Evolutionary conservation across 2,113 vertebrate species (phyloP), one percentile per base, ranked within the genome.

Genomic region (Opisthocomus hoazin): DNA sequence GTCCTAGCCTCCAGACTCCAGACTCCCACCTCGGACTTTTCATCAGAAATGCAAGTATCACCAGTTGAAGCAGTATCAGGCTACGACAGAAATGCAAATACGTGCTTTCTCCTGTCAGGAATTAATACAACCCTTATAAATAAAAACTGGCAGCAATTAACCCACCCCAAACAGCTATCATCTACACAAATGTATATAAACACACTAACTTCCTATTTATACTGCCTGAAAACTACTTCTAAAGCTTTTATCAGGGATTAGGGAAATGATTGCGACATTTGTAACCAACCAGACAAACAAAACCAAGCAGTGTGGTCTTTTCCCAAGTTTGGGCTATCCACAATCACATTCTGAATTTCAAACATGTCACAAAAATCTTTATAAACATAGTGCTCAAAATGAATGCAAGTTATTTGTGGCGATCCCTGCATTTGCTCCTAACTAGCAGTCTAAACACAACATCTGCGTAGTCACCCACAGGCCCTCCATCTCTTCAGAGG

Each of bases 351-450:
- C 34, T 57, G 36, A 85, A 24, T 4, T 53, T 48, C 24, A 57
- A 61, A 61, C 5, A 16, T 4, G 5, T 57, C 34, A 36, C 34
- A 30, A 34, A 78, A 22, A 13, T 11, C 22, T 34, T 34, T 12
- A 57, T 22, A 51, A 63, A 36, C 15, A 7, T 1, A 3, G 26
- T 21, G 30, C 32, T 64, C 22, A 29, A 64, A 83, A 58, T 11
- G 66, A 83, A 39, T 30, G 20, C 14, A 53, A 61, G 34, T 57
- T 30, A 14, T 8, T 34, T 23, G 39, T 0, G 2, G 10, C 0
- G 1, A 43, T 64, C 64, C 26, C 45, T 46, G 36, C 23, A 9
- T 48, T 50, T 32, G 34, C 23, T 84, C 66, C 54, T 54, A 77
- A 37, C 13, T 12, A 43, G 30, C 5, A 23, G 24, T 27, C 48